phyloP scores from a whole-genome alignment of 2,113 vertebrate species.

The Odontesthes bonariensis region DNA sequence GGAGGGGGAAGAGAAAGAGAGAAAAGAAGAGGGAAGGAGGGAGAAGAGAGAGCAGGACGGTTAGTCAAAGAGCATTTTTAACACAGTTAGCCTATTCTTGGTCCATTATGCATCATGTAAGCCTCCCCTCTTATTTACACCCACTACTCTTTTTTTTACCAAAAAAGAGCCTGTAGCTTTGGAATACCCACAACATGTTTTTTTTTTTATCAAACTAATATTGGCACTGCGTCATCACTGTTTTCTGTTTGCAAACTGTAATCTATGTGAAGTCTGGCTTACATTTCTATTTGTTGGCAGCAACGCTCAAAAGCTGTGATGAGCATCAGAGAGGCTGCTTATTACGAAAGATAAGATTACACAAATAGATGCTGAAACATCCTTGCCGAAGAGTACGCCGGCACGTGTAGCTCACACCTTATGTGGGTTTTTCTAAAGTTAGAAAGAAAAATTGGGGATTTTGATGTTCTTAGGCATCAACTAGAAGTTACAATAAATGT shows the following conservation, averaged over 20 bases:
- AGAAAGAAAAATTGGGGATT: not conserved
- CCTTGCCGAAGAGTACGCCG: slow-evolving; percentile 12
- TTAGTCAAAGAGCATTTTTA: slow-evolving; percentile 65
- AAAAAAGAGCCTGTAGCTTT: slow-evolving; percentile 51
- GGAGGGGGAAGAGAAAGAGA: slow-evolving; percentile 72
- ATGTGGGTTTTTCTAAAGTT: not conserved
- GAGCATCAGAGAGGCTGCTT: slow-evolving; percentile 52
- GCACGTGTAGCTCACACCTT: not conserved
- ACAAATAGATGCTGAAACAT: slow-evolving; percentile 51
- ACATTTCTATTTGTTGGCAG: slow-evolving; percentile 69
- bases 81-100: slow-evolving; percentile 45
- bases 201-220: slow-evolving; percentile 52
- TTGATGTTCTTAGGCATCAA: slow-evolving; percentile 3
- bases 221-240: slow-evolving; percentile 50
- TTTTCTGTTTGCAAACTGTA: slow-evolving; percentile 70
- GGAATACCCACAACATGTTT: slow-evolving; percentile 50
- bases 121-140: slow-evolving; percentile 40
- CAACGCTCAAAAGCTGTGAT: slow-evolving; percentile 44
- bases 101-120: slow-evolving; percentile 43
- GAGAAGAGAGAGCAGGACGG: slow-evolving; percentile 25
- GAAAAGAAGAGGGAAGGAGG: slow-evolving; percentile 41
- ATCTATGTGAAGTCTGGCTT: slow-evolving; percentile 71
- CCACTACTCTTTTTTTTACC: slow-evolving; percentile 35
- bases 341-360: slow-evolving; percentile 61
- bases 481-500: not conserved